phyloP scores from a whole-genome alignment of 2,888 invertebrate species.

The Heteromyza rotundicornis region DNA sequence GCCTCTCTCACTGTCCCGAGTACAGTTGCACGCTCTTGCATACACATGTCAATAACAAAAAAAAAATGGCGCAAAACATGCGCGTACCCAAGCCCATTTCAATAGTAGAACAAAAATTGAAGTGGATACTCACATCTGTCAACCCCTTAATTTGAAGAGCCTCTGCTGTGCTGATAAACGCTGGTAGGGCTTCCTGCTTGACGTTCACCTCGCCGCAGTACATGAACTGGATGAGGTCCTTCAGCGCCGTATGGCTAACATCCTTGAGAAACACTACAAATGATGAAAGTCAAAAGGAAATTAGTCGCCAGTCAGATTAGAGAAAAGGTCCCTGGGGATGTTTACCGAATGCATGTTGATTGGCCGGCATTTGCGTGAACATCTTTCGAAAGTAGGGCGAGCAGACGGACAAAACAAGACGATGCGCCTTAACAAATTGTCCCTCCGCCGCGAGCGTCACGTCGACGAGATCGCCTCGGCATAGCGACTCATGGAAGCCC shows the following conservation, averaged over 20 bases:
- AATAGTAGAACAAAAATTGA: too few species aligned
- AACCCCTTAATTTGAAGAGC: slow-evolving; percentile 75
- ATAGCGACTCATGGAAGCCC: slow-evolving; percentile 74
- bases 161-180: slow-evolving; percentile 76
- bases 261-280: slow-evolving; percentile 72
- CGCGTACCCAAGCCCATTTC: slow-evolving; percentile 10
- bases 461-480: slow-evolving; percentile 74
- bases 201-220: slow-evolving; percentile 77
- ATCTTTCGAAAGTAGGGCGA: slow-evolving; percentile 77
- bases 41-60: slow-evolving; percentile 12
- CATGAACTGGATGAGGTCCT: slow-evolving; percentile 76
- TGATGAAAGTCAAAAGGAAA: slow-evolving; percentile 6
- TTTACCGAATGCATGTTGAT: slow-evolving; percentile 73
- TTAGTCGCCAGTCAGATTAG: not conserved
- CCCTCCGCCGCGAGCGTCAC: slow-evolving; percentile 76
- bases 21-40: slow-evolving; percentile 14
- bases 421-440: slow-evolving; percentile 74
- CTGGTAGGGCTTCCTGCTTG: slow-evolving; percentile 74
- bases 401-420: slow-evolving; percentile 75
- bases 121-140: slow-evolving; percentile 71
- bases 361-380: slow-evolving; percentile 73
- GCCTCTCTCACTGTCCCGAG: not conserved
- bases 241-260: slow-evolving; percentile 73
- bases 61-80: not conserved
- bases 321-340: too few species aligned